Evolutionary conservation across 2,888 invertebrate species (phyloP).

Genomic region (Noctua pronuba): DNA sequence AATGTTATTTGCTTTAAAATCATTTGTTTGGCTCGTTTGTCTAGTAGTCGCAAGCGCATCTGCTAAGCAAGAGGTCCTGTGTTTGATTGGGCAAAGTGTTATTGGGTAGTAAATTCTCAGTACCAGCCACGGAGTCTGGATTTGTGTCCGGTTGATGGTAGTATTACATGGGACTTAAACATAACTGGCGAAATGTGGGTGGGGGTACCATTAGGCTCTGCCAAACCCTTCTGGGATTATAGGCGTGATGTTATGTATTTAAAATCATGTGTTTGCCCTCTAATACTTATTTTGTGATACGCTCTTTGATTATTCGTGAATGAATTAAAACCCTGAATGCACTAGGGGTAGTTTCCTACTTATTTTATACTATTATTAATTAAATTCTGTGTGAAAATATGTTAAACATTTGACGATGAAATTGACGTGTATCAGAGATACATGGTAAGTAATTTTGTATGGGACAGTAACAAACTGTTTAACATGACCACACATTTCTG

Average conservation of each 20-base stretch:
- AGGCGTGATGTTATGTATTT: neutral
- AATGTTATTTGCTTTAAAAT: neutral
- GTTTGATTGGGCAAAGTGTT: too few species aligned
- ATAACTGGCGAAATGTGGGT: too few species aligned
- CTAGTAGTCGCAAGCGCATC: too few species aligned
- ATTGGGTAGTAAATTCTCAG: too few species aligned
- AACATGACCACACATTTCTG: neutral
- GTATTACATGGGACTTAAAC: too few species aligned
- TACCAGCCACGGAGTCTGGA: too few species aligned
- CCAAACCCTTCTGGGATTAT: too few species aligned
- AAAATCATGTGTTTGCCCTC: neutral
- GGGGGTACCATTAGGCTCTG: too few species aligned
- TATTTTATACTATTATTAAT: conserved; percentile 25
- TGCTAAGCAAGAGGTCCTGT: too few species aligned
- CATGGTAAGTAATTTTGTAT: too few species aligned
- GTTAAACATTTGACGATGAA: neutral
- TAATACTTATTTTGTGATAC: conserved; percentile 43
- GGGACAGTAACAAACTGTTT: too few species aligned
- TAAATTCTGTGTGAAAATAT: conserved; percentile 27
- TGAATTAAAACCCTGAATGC: conserved; percentile 21
- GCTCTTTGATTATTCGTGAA: conserved; percentile 16
- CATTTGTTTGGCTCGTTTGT: neutral
- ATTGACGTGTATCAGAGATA: neutral
- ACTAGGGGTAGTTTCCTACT: conserved; percentile 29
- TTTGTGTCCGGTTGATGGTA: too few species aligned